A percentile compares a stretch with the other conserved stretches of the same genome.
phyloP scores from a whole-genome alignment of 92 coral and sea anemone genomes.

The Epizoanthus illoricatus region DNA sequence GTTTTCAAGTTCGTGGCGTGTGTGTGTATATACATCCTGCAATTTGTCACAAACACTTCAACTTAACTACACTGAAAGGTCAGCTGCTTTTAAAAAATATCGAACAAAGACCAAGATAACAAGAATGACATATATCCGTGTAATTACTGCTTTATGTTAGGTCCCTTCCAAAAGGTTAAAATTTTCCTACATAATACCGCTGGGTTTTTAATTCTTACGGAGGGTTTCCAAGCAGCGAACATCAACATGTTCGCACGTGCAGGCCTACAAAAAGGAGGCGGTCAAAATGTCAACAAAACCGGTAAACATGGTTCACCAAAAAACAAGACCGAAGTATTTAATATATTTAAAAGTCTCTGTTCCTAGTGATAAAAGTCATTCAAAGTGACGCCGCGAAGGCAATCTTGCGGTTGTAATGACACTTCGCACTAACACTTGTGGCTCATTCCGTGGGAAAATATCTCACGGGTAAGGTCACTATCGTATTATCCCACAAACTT shows the following conservation, averaged over 20 bases:
- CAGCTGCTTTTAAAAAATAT: not conserved
- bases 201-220: not conserved
- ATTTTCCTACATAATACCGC: too few relatives aligned
- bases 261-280: conserved; percentile 25
- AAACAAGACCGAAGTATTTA: conserved; percentile 39
- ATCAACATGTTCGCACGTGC: conserved; percentile 36
- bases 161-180: too few relatives aligned
- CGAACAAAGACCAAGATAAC: not conserved
- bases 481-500: conserved; percentile 19
- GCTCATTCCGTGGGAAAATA: conserved; percentile 91
- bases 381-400: conserved; percentile 57
- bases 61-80: not conserved
- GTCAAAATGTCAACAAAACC: conserved; percentile 51
- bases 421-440: conserved; percentile 73
- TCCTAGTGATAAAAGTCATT: conserved; percentile 53
- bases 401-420: conserved; percentile 79
- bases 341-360: conserved; percentile 18
- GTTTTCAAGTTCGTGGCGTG: not conserved
- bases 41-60: too few relatives aligned
- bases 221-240: conserved; percentile 28
- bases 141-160: not conserved
- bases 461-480: conserved; percentile 49
- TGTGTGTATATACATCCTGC: too few relatives aligned
- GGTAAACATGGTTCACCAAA: conserved; percentile 37
- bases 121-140: not conserved